These are phyloP conservation scores for Molorchus minor DNA, from an alignment of 2,888 invertebrate genomes.

Conservation along the genomic window DNA sequence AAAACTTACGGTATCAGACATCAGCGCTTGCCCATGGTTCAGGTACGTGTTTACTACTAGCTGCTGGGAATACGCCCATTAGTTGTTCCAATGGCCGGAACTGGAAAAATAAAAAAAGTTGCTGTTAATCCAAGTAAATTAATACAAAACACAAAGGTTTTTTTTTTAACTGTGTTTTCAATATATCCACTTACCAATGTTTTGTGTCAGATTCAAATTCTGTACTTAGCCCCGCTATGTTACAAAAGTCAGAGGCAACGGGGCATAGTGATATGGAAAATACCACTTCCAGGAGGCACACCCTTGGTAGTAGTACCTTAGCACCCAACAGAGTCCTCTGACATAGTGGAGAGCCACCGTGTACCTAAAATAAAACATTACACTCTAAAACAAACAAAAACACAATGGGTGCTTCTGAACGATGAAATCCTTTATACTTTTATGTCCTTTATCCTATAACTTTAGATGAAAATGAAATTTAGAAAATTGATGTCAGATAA, in stretches of 20 bases:
- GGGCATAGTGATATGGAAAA: conserved; percentile 99
- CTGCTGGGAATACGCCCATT: conserved; percentile 99
- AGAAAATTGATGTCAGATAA: not conserved
- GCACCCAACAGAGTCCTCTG: conserved; percentile 96
- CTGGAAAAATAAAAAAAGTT: conserved; percentile 68
- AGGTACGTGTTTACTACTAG: conserved; percentile 93
- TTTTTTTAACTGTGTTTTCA: too few species aligned
- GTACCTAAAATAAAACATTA: conserved; percentile 69
- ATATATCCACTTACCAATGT: conserved; percentile 83
- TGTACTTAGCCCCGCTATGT: conserved; percentile 85
- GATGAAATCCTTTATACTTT: too few species aligned
- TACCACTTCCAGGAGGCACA: conserved; percentile 99
- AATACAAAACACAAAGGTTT: too few species aligned
- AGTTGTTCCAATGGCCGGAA: conserved; percentile 98
- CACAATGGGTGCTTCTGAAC: too few species aligned
- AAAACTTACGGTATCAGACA: conserved; percentile 85
- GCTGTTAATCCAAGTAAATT: too few species aligned
- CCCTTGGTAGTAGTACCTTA: conserved; percentile 98
- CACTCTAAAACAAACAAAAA: too few species aligned
- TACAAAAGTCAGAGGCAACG: conserved; percentile 98
- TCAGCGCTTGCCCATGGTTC: conserved; percentile 90
- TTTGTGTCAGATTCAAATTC: conserved; percentile 87
- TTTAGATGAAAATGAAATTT: not conserved
- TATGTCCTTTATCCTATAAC: too few species aligned
- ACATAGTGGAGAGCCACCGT: conserved; percentile 95